These are phyloP conservation scores for Sparus aurata DNA, from an alignment of 2,797 vertebrate genomes.

Conservation along the genomic window DNA sequence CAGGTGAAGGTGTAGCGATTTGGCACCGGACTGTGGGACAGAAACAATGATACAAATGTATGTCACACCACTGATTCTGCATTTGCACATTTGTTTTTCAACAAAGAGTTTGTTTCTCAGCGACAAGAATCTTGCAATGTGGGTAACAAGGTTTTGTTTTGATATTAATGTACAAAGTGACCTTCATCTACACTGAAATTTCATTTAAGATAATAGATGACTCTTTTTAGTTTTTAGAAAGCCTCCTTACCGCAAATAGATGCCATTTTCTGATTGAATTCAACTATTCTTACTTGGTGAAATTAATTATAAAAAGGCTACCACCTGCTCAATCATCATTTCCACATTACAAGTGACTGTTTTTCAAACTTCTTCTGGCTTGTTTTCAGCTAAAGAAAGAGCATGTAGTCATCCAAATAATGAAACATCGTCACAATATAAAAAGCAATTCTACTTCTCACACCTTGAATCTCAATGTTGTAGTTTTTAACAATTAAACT, in stretches of 20 bases:
- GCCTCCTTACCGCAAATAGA: background rate
- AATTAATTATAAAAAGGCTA: background rate
- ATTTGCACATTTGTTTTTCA: background rate
- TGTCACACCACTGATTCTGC: background rate
- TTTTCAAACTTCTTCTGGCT: background rate
- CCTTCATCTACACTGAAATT: background rate
- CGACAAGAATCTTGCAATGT: background rate
- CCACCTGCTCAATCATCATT: background rate
- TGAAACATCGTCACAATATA: background rate
- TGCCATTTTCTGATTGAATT: background rate
- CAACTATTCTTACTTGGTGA: background rate
- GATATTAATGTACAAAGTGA: background rate
- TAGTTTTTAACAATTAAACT: background rate
- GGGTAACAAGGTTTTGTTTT: background rate
- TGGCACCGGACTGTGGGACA: conserved; percentile 88
- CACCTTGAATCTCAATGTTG: background rate
- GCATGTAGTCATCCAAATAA: background rate
- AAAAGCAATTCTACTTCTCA: background rate
- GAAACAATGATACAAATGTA: background rate
- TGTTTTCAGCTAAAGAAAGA: background rate
- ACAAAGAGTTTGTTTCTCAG: background rate
- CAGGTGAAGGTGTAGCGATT: conserved; percentile 98
- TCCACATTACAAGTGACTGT: background rate
- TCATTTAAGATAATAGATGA: background rate
- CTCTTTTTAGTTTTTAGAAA: background rate